Conservation (phyloP, 2,797 vertebrate genomes). For the Galagoides demidoff region DNA sequence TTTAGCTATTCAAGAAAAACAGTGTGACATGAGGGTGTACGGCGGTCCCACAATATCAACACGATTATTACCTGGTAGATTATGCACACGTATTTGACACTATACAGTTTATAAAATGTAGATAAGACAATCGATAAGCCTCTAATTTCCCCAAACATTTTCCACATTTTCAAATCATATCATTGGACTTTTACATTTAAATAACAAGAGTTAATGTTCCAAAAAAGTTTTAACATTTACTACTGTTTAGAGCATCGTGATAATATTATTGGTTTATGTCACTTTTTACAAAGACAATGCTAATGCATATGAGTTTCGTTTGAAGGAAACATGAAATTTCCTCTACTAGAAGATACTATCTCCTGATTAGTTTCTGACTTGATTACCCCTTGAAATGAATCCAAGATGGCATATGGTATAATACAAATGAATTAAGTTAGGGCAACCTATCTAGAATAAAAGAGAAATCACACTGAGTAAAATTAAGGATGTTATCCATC, state of each 20-base stretch:
- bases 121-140: not conserved
- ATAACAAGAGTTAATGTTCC: slow-evolving; percentile 71
- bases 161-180: slow-evolving; percentile 47
- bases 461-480: slow-evolving; percentile 58
- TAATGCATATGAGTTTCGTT: slow-evolving; percentile 83
- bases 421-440: slow-evolving; percentile 82
- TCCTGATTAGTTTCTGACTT: slow-evolving; percentile 87
- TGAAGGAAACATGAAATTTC: slow-evolving; percentile 86
- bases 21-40: not conserved
- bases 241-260: slow-evolving; percentile 78
- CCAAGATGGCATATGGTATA: slow-evolving; percentile 63
- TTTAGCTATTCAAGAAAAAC: slow-evolving; percentile 25
- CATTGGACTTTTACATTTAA: slow-evolving; percentile 35
- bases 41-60: not conserved
- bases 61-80: not conserved
- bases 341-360: slow-evolving; percentile 85
- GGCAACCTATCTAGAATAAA: slow-evolving; percentile 77
- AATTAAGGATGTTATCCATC: slow-evolving; percentile 66
- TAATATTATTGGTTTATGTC: slow-evolving; percentile 76
- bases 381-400: slow-evolving; percentile 86
- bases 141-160: slow-evolving; percentile 31
- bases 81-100: not conserved
- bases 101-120: not conserved
- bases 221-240: slow-evolving; percentile 78
- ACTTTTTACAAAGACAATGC: slow-evolving; percentile 78